phyloP scores from a whole-genome alignment of 1,140 invertebrate genomes.

The Dryas iulia region DNA sequence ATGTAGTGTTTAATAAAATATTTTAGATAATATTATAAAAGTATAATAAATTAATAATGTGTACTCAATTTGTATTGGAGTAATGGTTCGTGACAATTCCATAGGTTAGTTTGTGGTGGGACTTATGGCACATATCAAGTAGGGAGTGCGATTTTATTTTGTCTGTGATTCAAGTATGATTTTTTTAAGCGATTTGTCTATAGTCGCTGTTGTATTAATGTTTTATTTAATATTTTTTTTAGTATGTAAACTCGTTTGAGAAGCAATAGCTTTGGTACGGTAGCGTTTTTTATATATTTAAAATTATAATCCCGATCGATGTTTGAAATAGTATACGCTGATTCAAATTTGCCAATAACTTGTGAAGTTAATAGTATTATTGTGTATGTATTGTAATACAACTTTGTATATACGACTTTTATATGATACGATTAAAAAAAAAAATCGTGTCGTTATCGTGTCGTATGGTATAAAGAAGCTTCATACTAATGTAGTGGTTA shows the following conservation, averaged over 20 bases:
- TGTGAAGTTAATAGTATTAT: slow-evolving; percentile 4
- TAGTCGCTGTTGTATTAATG: slow-evolving; percentile 23
- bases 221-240: slow-evolving; percentile 51
- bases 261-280: slow-evolving; percentile 36
- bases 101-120: slow-evolving; percentile 32
- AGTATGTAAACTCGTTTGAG: slow-evolving; percentile 30
- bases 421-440: background rate
- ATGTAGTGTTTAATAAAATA: slow-evolving; percentile 47
- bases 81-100: slow-evolving; percentile 68
- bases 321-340: slow-evolving; percentile 13
- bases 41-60: slow-evolving; percentile 43
- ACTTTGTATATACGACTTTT: background rate
- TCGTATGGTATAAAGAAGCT: background rate
- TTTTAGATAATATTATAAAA: slow-evolving; percentile 30
- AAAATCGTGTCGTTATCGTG: background rate
- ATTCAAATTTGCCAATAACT: slow-evolving; percentile 19
- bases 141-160: slow-evolving; percentile 50
- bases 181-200: slow-evolving; percentile 39
- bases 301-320: slow-evolving; percentile 15
- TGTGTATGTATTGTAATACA: background rate
- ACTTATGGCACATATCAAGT: slow-evolving; percentile 61
- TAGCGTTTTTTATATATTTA: slow-evolving; percentile 25
- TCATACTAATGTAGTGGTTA: background rate
- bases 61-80: slow-evolving; percentile 54
- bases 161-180: slow-evolving; percentile 71